Percentiles rank a stretch among this genome's conserved stretches.
These are phyloP conservation scores for Pseudococcus jackbeardsleyi DNA, from an alignment of 2,888 invertebrate species.

Conservation along the genomic window DNA sequence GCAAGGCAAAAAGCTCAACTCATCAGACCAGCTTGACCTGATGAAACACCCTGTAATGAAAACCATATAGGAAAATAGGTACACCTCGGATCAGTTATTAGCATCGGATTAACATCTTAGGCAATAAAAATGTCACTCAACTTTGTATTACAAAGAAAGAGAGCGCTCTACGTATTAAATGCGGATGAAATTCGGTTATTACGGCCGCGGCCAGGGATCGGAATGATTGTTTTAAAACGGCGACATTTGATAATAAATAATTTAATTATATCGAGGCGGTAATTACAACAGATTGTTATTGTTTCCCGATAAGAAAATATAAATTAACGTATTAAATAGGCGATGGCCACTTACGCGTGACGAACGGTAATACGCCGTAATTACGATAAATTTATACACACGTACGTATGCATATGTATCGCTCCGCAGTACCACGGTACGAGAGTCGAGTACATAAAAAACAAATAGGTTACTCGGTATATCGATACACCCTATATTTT, in stretches of 20 bases:
- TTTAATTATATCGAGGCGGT: conserved; percentile 34
- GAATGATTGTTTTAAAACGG: background rate
- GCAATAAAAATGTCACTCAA: conserved; percentile 50
- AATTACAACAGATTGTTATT: conserved; percentile 43
- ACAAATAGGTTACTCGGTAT: conserved; percentile 39
- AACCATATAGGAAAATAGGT: background rate
- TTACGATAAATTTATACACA: background rate
- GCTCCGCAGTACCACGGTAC: background rate
- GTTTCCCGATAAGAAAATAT: conserved; percentile 41
- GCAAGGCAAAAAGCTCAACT: no score
- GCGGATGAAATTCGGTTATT: background rate
- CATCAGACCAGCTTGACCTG: no score
- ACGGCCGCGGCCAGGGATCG: background rate
- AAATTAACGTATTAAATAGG: background rate
- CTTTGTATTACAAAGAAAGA: background rate
- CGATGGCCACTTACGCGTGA: conserved; percentile 26
- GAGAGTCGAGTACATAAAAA: background rate
- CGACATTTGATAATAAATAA: conserved; percentile 41
- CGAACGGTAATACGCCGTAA: background rate
- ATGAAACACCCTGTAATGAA: no score
- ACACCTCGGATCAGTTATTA: background rate
- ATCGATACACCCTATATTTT: conserved; percentile 12
- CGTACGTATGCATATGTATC: no score
- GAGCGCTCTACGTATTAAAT: background rate
- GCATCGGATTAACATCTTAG: background rate